Evolutionary conservation across 1,140 invertebrate species (phyloP).

Genomic region (Stegodyphus mimosarum): DNA sequence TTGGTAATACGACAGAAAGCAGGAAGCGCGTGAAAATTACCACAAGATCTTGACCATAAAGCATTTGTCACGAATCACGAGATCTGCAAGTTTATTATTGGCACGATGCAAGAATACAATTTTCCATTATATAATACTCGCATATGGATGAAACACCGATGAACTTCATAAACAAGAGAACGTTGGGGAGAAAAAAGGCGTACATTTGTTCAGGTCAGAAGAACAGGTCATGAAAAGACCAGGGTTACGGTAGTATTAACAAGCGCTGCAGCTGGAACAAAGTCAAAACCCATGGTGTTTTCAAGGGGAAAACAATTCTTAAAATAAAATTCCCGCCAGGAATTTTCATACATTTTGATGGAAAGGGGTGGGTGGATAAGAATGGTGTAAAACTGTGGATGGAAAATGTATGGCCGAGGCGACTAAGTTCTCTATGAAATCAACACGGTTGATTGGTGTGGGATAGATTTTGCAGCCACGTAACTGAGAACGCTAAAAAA

Average conservation of each 20-base stretch:
- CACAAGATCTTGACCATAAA: too few species aligned
- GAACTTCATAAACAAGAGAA: background rate
- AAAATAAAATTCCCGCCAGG: slow-evolving; percentile 56
- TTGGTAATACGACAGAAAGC: too few species aligned
- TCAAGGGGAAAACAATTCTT: slow-evolving; percentile 63
- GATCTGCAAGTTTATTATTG: too few species aligned
- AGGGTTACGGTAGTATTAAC: slow-evolving; percentile 64
- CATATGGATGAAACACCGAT: too few species aligned
- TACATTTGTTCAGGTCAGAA: slow-evolving; percentile 58
- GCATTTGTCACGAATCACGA: too few species aligned
- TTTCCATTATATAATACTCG: too few species aligned
- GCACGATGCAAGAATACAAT: too few species aligned
- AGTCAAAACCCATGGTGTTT: slow-evolving; percentile 65
- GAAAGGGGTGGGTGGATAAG: slow-evolving; percentile 64
- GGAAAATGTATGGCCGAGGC: slow-evolving; percentile 52
- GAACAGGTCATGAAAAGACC: slow-evolving; percentile 64
- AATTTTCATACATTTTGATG: slow-evolving; percentile 44
- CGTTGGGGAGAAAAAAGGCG: slow-evolving; percentile 19
- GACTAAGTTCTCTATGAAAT: background rate
- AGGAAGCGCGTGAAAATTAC: too few species aligned
- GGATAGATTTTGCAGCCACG: background rate
- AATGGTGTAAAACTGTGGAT: slow-evolving; percentile 62
- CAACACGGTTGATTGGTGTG: background rate
- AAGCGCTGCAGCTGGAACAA: slow-evolving; percentile 63
- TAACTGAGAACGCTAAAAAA: background rate